Percentiles rank a stretch among this genome's conserved stretches.
phyloP scores from a whole-genome alignment of 2,113 vertebrate genomes.

The Phrynosoma platyrhinos region DNA sequence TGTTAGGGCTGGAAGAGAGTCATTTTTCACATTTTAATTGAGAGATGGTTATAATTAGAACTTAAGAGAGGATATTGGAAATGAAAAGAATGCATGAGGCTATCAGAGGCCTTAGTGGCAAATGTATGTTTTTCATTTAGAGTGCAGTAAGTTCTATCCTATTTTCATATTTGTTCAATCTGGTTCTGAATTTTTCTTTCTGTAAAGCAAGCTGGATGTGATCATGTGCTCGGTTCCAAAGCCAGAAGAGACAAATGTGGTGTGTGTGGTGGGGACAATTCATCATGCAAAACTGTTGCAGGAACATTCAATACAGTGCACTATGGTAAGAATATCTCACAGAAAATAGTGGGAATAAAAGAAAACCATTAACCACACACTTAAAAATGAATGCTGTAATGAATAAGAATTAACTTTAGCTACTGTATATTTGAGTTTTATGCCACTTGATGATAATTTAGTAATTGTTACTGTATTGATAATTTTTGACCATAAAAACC shows the following conservation, averaged over 20 bases:
- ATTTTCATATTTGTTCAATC: slow-evolving; percentile 64
- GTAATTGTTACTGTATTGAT: slow-evolving; percentile 42
- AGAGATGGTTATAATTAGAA: slow-evolving; percentile 44
- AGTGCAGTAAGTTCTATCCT: slow-evolving; percentile 57
- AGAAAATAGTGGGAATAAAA: slow-evolving; percentile 46
- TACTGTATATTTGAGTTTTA: slow-evolving; percentile 38
- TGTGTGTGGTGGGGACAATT: slow-evolving; percentile 97
- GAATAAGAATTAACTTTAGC: slow-evolving; percentile 26
- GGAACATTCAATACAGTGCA: slow-evolving; percentile 93
- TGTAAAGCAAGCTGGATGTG: slow-evolving; percentile 97
- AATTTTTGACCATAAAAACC: slow-evolving; percentile 14
- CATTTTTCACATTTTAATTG: slow-evolving; percentile 40
- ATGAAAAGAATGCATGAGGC: slow-evolving; percentile 42
- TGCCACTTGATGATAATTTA: slow-evolving; percentile 41
- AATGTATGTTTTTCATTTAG: slow-evolving; percentile 66
- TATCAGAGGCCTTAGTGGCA: slow-evolving; percentile 15
- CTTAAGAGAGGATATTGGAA: slow-evolving; percentile 23
- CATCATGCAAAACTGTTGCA: slow-evolving; percentile 95
- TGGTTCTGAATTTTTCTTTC: slow-evolving; percentile 70
- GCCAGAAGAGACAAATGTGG: slow-evolving; percentile 98
- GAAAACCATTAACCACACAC: slow-evolving; percentile 47
- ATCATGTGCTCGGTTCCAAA: slow-evolving; percentile 98
- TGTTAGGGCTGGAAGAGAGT: not conserved
- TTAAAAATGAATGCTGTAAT: slow-evolving; percentile 48
- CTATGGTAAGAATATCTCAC: slow-evolving; percentile 87